These are phyloP conservation scores for Fregetta grallaria DNA, from an alignment of 2,113 vertebrate species.

Conservation along the genomic window DNA sequence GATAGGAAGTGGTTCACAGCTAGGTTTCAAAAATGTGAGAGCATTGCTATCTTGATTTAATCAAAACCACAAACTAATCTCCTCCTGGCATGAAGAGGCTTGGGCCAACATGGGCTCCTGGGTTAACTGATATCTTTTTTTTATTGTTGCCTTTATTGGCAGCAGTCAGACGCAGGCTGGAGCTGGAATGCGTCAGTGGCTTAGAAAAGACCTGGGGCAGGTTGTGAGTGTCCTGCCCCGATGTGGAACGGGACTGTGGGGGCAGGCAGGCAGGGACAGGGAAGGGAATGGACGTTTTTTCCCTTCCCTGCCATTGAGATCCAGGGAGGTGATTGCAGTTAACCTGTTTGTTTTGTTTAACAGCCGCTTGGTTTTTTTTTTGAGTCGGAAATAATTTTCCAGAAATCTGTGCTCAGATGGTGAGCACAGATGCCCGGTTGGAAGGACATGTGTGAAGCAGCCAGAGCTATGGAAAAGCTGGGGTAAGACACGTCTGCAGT, in stretches of 20 bases:
- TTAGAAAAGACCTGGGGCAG: slow-evolving; percentile 6
- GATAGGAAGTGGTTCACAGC: not conserved
- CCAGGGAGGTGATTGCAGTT: not conserved
- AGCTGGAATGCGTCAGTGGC: slow-evolving; percentile 3
- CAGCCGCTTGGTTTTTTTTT: not conserved
- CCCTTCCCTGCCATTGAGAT: not conserved
- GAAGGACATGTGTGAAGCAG: not conserved
- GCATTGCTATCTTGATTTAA: slow-evolving; percentile 17
- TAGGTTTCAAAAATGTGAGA: not conserved
- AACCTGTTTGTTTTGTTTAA: not conserved
- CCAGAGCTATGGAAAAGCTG: not conserved
- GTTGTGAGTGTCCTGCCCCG: not conserved
- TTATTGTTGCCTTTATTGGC: slow-evolving; percentile 37
- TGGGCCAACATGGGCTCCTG: not conserved
- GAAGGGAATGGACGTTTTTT: not conserved
- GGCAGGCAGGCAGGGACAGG: not conserved
- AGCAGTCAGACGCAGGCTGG: not conserved
- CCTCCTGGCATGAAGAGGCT: slow-evolving; percentile 30
- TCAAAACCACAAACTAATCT: slow-evolving; percentile 54
- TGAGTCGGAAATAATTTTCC: not conserved
- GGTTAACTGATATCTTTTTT: slow-evolving; percentile 67
- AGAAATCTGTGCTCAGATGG: slow-evolving; percentile 34
- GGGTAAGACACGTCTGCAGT: not conserved
- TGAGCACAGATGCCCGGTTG: slow-evolving; percentile 13
- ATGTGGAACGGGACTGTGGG: not conserved